These are phyloP conservation scores for Tringa solitaria DNA, from an alignment of 2,113 vertebrate species.

Conservation along the genomic window DNA sequence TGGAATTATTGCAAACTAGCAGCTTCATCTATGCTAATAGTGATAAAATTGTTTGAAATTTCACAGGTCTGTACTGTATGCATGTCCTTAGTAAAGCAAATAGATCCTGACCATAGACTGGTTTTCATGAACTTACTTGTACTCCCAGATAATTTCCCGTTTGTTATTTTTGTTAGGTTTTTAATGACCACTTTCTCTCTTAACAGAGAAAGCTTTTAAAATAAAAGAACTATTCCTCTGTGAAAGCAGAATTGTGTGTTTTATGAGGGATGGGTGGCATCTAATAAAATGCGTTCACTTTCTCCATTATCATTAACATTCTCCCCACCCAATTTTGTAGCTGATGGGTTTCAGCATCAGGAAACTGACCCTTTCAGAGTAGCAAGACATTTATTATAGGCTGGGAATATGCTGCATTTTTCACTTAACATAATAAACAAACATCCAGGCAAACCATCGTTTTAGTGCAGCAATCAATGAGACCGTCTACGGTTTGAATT, in stretches of 20 bases:
- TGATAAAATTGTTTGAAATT: background rate
- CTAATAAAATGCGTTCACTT: background rate
- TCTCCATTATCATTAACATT: background rate
- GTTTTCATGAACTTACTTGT: background rate
- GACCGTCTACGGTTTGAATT: background rate
- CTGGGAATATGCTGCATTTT: background rate
- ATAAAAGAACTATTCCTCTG: background rate
- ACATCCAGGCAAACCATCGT: background rate
- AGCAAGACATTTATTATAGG: background rate
- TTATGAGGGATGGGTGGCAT: background rate
- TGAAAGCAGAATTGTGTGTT: background rate
- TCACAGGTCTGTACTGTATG: background rate
- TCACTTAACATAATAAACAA: background rate
- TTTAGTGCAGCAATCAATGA: background rate
- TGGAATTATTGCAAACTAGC: background rate
- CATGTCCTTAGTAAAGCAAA: background rate
- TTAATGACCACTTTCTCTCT: background rate
- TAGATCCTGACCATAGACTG: background rate
- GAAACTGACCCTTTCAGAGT: background rate
- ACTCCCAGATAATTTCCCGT: background rate
- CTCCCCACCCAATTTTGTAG: background rate
- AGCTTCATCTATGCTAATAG: background rate
- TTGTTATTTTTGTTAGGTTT: background rate
- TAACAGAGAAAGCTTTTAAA: background rate
- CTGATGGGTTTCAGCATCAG: background rate